Evolutionary conservation across 2,113 vertebrate species (phyloP).

Genomic region (Pelodiscus sinensis): DNA sequence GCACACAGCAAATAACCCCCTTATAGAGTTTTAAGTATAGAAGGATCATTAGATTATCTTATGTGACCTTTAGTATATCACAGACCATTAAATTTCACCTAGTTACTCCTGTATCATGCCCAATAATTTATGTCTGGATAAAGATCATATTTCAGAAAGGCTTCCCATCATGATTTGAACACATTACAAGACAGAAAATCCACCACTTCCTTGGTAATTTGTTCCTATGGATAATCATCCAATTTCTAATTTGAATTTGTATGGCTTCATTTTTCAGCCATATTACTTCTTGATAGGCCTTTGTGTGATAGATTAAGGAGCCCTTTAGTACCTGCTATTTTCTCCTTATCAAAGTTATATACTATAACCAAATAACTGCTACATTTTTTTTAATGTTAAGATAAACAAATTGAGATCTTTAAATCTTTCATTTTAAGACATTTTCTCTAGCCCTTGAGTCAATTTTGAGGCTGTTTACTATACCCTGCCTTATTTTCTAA

Average conservation of each 20-base stretch:
- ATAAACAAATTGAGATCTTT: neutral
- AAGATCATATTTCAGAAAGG: neutral
- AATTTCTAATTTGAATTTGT: neutral
- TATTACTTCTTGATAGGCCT: neutral
- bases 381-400: neutral
- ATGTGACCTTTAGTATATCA: neutral
- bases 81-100: neutral
- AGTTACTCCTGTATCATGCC: neutral
- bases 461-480: neutral
- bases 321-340: neutral
- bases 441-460: neutral
- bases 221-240: neutral
- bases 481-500: neutral
- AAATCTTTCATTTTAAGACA: neutral
- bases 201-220: neutral
- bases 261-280: neutral
- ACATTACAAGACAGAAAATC: neutral
- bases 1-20: no score
- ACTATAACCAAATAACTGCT: neutral
- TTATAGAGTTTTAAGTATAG: neutral
- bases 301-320: neutral
- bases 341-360: neutral
- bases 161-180: neutral
- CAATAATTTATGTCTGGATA: no score
- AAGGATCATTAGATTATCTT: neutral